These are phyloP conservation scores for Drosophila histrio DNA, from an alignment of 2,888 invertebrate species.

Conservation along the genomic window DNA sequence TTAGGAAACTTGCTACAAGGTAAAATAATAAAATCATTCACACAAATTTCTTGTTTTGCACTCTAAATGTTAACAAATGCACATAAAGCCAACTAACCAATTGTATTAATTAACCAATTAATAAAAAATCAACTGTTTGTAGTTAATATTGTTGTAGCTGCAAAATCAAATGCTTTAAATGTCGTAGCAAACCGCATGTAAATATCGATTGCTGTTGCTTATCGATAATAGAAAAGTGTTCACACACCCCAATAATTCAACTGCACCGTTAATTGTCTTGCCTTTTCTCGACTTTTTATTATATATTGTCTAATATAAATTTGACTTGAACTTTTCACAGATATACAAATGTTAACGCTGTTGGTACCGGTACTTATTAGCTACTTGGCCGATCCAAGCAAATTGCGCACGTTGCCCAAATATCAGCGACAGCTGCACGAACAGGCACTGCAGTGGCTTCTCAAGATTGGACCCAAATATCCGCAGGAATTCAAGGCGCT, in stretches of 20 bases:
- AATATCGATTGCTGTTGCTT: constrained; percentile 23
- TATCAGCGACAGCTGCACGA: constrained; percentile 92
- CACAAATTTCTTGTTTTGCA: constrained; percentile 45
- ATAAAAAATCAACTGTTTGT: constrained; percentile 9
- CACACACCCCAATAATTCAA: not conserved
- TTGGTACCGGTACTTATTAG: constrained; percentile 96
- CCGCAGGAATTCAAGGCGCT: constrained; percentile 96
- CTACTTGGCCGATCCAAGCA: constrained; percentile 90
- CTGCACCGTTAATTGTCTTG: constrained; percentile 25
- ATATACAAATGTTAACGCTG: constrained; percentile 94
- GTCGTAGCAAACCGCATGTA: constrained; percentile 61
- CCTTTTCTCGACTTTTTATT: not conserved
- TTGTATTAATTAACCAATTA: constrained; percentile 14
- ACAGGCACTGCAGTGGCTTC: constrained; percentile 94
- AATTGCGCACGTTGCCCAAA: constrained; percentile 86
- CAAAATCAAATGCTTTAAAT: constrained; percentile 62
- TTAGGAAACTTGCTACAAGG: constrained; percentile 88
- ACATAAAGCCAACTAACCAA: constrained; percentile 23
- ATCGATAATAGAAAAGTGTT: constrained; percentile 4
- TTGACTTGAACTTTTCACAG: constrained; percentile 84
- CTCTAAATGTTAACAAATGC: constrained; percentile 27
- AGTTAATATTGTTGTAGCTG: constrained; percentile 40
- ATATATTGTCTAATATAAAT: not conserved
- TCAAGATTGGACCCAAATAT: constrained; percentile 95
- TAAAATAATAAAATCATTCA: constrained; percentile 77